Evolutionary conservation across 2,113 vertebrate genomes (phyloP), one percentile per base, ranked within the genome.

Genomic region (Cyanistes caeruleus): DNA sequence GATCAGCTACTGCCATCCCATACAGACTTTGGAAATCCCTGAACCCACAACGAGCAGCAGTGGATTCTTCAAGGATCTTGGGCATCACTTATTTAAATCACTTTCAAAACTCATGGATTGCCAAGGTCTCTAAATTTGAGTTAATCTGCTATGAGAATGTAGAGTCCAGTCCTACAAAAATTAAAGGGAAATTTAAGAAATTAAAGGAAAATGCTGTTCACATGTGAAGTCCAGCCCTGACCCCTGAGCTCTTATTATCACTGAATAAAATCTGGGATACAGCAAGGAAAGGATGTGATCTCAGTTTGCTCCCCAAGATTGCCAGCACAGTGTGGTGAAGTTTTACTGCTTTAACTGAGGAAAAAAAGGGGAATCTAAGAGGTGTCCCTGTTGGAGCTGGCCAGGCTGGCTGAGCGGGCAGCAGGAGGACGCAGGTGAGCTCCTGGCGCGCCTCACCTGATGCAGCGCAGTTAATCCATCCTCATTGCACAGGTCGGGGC

Each of bases 381-480:
- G 25, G 14, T 18, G 0, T 53, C 49, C 7, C 30, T 0, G 3
- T 28, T 33, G 1, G 3, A 13, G 3, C 5, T 0, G 2, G 2
- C 1, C 60, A 62, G 64, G n/a, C 7, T 21, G 52, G 73, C 73
- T 56, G 35, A 9, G 68, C 1, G 15, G 21, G 63, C 56, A 92
- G 52, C 3, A 7, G 35, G 20, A 20, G 11, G 44, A 3, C 0
- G 15, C 35, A 24, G 35, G 23, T 1, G 53, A 64, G 41, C 75
- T 41, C 58, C 56, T 59, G 30, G 41, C 70, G 51, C 0, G 18
- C 63, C 97, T 98, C 98, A 99, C 99, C 99, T 99, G 99, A 95
- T 99, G 99, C 96, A 99, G 98, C 59, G 99, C 99, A 9, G 99
- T 99, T 89, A 99, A 98, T 86, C 99, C 99, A 4, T 99, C 99